Evolutionary conservation across 2,888 invertebrate species (phyloP).

Genomic region (Gymnosoma rotundatum): DNA sequence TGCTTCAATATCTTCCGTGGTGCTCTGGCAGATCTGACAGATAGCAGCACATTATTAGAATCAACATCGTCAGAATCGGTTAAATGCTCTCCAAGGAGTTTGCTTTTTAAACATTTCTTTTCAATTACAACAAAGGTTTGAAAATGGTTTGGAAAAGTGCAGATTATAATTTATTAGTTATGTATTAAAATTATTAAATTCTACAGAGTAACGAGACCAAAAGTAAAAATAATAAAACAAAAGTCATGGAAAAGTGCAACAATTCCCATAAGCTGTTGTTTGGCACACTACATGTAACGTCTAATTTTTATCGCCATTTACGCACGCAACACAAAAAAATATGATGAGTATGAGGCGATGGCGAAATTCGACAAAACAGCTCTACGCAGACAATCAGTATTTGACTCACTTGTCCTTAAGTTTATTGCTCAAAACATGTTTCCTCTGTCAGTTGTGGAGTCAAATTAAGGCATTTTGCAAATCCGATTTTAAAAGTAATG

Average conservation of each 20-base stretch:
- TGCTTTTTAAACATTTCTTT: slow-evolving; percentile 29
- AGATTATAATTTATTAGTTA: background rate
- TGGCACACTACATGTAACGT: slow-evolving; percentile 28
- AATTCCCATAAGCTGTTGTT: slow-evolving; percentile 32
- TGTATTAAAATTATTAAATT: background rate
- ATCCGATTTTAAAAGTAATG: slow-evolving; percentile 29
- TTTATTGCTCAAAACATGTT: slow-evolving; percentile 32
- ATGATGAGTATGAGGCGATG: slow-evolving; percentile 16
- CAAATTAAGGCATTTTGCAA: slow-evolving; percentile 25
- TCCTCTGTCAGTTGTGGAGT: slow-evolving; percentile 35
- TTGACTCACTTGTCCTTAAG: slow-evolving; percentile 44
- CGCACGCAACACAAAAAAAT: slow-evolving; percentile 13
- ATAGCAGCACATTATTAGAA: slow-evolving; percentile 4
- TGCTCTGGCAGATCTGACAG: slow-evolving; percentile 5
- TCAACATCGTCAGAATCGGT: background rate
- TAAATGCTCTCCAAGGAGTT: slow-evolving; percentile 25
- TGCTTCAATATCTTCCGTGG: background rate
- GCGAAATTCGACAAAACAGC: slow-evolving; percentile 2
- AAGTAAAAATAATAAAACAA: slow-evolving; percentile 20
- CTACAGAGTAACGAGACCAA: slow-evolving; percentile 27
- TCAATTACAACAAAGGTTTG: slow-evolving; percentile 23
- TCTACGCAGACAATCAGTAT: slow-evolving; percentile 21
- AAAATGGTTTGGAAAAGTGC: slow-evolving; percentile 9
- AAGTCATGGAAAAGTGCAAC: slow-evolving; percentile 37
- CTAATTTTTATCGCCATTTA: slow-evolving; percentile 21